Evolutionary conservation across 2,888 invertebrate genomes (phyloP).

Genomic region (Lycophotia porphyrea): DNA sequence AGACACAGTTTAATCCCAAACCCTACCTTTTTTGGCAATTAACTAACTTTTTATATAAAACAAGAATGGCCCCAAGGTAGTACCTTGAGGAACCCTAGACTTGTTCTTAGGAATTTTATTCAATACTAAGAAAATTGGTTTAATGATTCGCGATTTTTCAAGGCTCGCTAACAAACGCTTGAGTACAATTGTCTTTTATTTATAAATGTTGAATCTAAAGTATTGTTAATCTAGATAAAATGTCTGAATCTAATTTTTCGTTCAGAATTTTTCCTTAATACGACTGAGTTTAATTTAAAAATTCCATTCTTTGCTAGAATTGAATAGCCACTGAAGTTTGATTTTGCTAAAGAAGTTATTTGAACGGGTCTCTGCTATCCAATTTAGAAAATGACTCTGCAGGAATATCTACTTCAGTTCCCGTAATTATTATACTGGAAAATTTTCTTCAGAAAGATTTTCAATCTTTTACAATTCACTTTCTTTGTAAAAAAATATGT

Average conservation of each 20-base stretch:
- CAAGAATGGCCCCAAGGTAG: not conserved
- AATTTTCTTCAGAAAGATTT: conserved; percentile 1
- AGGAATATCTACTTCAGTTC: conserved; percentile 38
- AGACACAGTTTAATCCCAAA: not conserved
- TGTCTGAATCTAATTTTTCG: conserved; percentile 18
- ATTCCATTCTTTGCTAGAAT: conserved; percentile 23
- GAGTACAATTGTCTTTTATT: conserved; percentile 14
- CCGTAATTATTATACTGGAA: conserved; percentile 23
- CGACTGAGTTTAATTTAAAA: conserved; percentile 42
- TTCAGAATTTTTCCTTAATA: conserved; percentile 2
- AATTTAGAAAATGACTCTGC: conserved; percentile 54
- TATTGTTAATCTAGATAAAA: conserved; percentile 24
- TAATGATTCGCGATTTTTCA: not conserved
- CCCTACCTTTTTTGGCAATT: conserved; percentile 2
- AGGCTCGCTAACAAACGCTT: conserved; percentile 1
- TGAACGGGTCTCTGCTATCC: conserved; percentile 34
- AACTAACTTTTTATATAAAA: not conserved
- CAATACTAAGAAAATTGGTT: not conserved
- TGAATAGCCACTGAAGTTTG: conserved; percentile 44
- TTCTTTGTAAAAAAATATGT: not conserved
- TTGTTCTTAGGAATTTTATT: not conserved
- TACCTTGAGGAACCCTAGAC: conserved; percentile 1
- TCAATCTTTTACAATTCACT: not conserved
- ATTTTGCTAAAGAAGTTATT: conserved; percentile 51
- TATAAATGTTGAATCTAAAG: conserved; percentile 17